Base-by-base conservation (phyloP, 2,888 invertebrate species). In the Gandaritis pyraliata region DNA sequence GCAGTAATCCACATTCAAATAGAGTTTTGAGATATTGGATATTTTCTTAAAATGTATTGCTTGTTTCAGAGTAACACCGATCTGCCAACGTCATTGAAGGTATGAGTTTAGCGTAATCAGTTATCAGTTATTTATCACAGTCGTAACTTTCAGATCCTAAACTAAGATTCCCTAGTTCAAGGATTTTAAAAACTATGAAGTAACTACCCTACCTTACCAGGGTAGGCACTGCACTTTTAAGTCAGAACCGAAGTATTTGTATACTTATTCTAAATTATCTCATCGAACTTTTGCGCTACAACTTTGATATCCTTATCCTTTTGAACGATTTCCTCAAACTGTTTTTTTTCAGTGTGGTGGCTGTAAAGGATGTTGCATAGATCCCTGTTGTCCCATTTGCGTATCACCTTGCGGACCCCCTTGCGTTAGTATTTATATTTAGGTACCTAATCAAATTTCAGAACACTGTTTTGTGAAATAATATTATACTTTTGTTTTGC, bases 1-100 rank as follows among this genome's bases (percentile, higher is more conserved):
- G 74, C 18, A 46, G 18, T 36, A n/a, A 30, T 43, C 2, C 56
- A 15, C 33, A 5, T 13, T 30, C 13, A 50, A 39, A 33, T 41
- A 7, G 30, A 16, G 2, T 43, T 43, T 16, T 10, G 2, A 11
- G 3, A 43, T 2, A 16, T 8, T 11, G 16, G 6, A 11, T 43
- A 33, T 16, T 16, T 11, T 15, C 16, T 16, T 4, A 16, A 10
- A 16, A 10, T 16, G 10, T 23, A 49, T 54, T 61, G 65, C 70
- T 65, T 61, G 51, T 89, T 88, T 62, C 83, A 90, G 90, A 88
- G 88, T 68, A 83, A 83, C 61, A 83, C 86, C 4, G 87, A 88
- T 70, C 71, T 90, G 29, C 90, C 90, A 23, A 1, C 76, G 11
- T 86, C 86, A 12, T 70, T 90, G 13, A 89, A 86, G 84, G 90